A percentile compares a stretch with the other conserved stretches of the same genome.
phyloP scores from a whole-genome alignment of 2,888 invertebrate genomes.

The Drosophila yooni region DNA sequence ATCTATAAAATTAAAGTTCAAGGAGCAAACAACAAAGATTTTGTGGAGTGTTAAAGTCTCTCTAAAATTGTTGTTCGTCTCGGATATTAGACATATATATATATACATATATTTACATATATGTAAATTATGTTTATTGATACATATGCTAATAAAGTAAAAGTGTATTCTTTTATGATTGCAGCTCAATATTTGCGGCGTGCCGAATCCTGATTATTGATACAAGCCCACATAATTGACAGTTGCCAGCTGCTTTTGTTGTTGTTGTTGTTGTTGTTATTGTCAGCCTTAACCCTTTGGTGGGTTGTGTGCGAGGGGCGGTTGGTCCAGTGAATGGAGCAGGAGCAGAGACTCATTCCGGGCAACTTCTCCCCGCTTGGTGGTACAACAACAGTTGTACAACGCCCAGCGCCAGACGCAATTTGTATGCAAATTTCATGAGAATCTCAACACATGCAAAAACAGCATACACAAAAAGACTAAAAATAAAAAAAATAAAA shows the following conservation, averaged over 20 bases:
- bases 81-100: not conserved
- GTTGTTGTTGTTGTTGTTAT: conserved; percentile 27
- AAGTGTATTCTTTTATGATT: conserved; percentile 29
- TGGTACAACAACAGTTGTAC: conserved; percentile 42
- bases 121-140: conserved; percentile 5
- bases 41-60: not conserved
- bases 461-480: conserved; percentile 43
- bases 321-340: conserved; percentile 13
- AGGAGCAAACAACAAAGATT: not conserved
- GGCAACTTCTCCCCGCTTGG: conserved; percentile 22
- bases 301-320: conserved; percentile 16
- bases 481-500: conserved; percentile 12
- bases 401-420: conserved; percentile 77
- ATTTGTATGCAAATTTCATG: conserved; percentile 84
- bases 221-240: conserved; percentile 62
- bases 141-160: conserved; percentile 7
- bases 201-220: conserved; percentile 59
- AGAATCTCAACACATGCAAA: conserved; percentile 81
- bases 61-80: not conserved
- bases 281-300: conserved; percentile 54
- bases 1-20: not conserved
- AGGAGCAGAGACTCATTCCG: conserved; percentile 7
- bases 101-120: not conserved
- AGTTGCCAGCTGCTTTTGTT: conserved; percentile 54
- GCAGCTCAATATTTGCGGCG: conserved; percentile 22